Evolutionary conservation across 2,113 vertebrate species (phyloP).

Genomic region (Prionailurus bengalensis): DNA sequence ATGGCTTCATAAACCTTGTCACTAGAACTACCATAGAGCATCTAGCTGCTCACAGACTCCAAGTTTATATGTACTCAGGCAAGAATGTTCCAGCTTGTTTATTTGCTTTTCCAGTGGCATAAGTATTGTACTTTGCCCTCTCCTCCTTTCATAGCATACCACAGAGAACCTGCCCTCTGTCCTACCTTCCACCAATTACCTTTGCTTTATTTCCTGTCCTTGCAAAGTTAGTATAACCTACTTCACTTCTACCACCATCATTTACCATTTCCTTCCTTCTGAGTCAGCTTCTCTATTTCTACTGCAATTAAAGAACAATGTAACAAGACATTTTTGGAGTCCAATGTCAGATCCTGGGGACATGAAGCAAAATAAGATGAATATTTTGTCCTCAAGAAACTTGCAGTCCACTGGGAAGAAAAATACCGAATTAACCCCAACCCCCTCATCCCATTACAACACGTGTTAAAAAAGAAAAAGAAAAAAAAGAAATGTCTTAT

Average conservation of each 20-base stretch:
- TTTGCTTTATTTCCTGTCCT: constrained; percentile 49
- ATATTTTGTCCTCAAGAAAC: constrained; percentile 1
- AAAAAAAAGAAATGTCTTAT: not conserved
- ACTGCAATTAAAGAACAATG: constrained; percentile 3
- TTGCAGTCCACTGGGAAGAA: not conserved
- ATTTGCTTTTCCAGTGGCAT: constrained; percentile 45
- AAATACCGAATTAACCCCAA: constrained; percentile 21
- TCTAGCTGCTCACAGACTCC: not conserved
- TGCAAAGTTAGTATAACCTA: not conserved
- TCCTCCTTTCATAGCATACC: constrained; percentile 36
- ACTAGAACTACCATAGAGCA: not conserved
- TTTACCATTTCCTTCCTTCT: constrained; percentile 24
- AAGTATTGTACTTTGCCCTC: constrained; percentile 60
- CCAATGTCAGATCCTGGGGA: not conserved
- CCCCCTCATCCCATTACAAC: not conserved
- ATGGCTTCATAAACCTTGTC: not conserved
- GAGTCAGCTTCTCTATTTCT: not conserved
- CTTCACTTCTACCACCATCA: not conserved
- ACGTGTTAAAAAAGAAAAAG: not conserved
- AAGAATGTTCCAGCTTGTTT: not conserved
- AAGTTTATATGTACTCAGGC: not conserved
- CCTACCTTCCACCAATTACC: not conserved
- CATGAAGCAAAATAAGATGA: not conserved
- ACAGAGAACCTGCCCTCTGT: not conserved
- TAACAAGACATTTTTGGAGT: not conserved